A percentile compares a stretch with the other conserved stretches of the same genome.
Evolutionary conservation across 2,888 invertebrate genomes (phyloP).

Genomic region (Byasa hedistus): DNA sequence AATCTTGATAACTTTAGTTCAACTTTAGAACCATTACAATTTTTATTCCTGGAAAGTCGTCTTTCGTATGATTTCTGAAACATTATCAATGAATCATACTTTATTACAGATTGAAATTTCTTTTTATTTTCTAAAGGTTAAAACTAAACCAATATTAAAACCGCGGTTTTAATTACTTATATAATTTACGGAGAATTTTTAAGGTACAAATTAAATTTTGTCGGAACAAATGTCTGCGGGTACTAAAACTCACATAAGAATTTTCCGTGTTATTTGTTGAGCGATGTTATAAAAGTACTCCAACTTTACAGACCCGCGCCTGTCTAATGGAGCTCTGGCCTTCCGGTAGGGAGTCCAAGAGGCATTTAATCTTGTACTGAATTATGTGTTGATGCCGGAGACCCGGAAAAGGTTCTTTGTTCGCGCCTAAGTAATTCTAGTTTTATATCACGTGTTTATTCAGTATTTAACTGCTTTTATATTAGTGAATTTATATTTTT

Average conservation of each 20-base stretch:
- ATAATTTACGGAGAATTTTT: neutral
- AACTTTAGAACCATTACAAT: no score
- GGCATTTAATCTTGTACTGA: slow-evolving; percentile 75
- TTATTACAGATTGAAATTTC: no score
- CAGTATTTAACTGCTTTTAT: slow-evolving; percentile 44
- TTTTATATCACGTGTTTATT: slow-evolving; percentile 57
- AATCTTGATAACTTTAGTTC: no score
- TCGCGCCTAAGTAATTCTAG: slow-evolving; percentile 63
- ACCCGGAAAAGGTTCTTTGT: slow-evolving; percentile 67
- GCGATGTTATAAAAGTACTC: slow-evolving; percentile 49
- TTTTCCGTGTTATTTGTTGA: slow-evolving; percentile 39
- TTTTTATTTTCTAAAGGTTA: neutral
- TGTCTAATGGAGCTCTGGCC: slow-evolving; percentile 67
- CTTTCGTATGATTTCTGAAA: no score
- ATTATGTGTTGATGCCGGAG: slow-evolving; percentile 74
- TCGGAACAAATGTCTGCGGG: slow-evolving; percentile 29
- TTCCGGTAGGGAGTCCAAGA: slow-evolving; percentile 69
- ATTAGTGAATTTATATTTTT: neutral
- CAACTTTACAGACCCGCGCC: slow-evolving; percentile 52
- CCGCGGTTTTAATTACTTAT: no score
- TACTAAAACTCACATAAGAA: slow-evolving; percentile 36
- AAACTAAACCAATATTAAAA: neutral
- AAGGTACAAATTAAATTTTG: neutral
- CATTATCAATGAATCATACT: neutral
- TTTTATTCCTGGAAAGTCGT: no score